Evolutionary conservation across 2,113 vertebrate species (phyloP), one percentile per base, ranked within the genome.

Genomic region (Cyrtonyx montezumae): DNA sequence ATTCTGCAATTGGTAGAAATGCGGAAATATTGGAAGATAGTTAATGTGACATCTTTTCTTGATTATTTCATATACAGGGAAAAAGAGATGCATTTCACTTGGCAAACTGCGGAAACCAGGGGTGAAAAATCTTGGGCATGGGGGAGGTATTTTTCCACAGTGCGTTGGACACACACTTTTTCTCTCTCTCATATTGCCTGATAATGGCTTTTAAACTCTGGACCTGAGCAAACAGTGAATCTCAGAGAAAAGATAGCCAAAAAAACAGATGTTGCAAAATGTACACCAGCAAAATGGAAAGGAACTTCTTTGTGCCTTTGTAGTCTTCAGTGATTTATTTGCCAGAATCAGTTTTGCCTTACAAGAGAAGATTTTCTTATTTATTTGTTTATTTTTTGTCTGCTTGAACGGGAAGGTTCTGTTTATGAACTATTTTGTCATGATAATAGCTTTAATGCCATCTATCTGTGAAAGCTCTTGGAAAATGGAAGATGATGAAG

Each of bases 151-250:
- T 28, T 48, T 53, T 65, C 9, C 22, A 55, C 6, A 5, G 48
- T 5, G 4, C 46, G 0, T 1, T 25, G 17, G 17, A 22, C 1
- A 0, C 2, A 71, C 8, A 7, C 15, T 18, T 56, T 56, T 69
- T 59, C 37, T 8, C 11, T 56, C 17, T 62, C 5, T 49, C 12
- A 5, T 6, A 5, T 0, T 51, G 26, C 34, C 23, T 51, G 67
- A 62, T 28, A 1, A 3, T 74, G 43, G 25, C 17, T 83, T 49
- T 49, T 68, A 42, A 5, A 20, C 9, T 51, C 8, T 36, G 8
- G 6, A 43, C 51, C 1, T 4, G 8, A 69, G 5, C 26, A 62
- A 22, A 83, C 8, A 46, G n/a, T 34, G 62, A 74, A n/a, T 17
- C 30, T 25, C 53, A 28, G 18, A 40, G 26, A 67, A 75, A 16